Conservation (phyloP, 2,888 invertebrate species). For the Chloroclysta siterata region DNA sequence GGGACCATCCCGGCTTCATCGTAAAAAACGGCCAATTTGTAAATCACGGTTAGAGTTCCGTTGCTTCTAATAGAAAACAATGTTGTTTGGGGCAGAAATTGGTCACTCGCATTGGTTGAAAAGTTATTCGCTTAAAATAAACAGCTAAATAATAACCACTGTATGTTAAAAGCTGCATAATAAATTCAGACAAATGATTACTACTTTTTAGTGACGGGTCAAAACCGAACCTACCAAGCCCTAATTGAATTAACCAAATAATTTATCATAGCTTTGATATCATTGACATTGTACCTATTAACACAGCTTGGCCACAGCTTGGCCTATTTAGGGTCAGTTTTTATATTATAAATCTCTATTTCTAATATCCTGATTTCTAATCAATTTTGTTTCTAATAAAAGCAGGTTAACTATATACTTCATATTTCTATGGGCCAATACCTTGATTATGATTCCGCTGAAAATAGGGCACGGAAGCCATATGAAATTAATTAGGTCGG, state of each 20-base stretch:
- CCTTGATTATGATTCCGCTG: conserved; percentile 40
- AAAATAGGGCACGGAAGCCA: conserved; percentile 37
- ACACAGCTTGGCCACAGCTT: too few relatives aligned
- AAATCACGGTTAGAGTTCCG: conserved; percentile 28
- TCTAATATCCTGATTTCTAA: neutral
- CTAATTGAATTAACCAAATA: too few relatives aligned
- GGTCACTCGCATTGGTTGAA: conserved; percentile 17
- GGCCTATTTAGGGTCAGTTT: too few relatives aligned
- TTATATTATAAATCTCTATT: too few relatives aligned
- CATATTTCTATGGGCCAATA: conserved; percentile 16
- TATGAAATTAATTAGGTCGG: conserved; percentile 47
- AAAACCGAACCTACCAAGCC: too few relatives aligned
- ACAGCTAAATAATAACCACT: neutral
- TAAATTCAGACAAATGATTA: too few relatives aligned
- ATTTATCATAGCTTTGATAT: too few relatives aligned
- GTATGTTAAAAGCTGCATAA: neutral
- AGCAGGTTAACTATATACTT: neutral
- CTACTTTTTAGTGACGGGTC: too few relatives aligned
- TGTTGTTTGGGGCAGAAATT: conserved; percentile 13
- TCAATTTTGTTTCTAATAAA: neutral
- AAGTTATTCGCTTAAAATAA: conserved; percentile 6
- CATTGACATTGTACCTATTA: too few relatives aligned
- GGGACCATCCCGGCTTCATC: conserved; percentile 33
- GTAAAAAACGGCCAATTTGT: conserved; percentile 33
- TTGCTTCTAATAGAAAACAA: conserved; percentile 18